These are phyloP conservation scores for Cheilosia impressa DNA, from an alignment of 2,888 invertebrate genomes.

Conservation along the genomic window DNA sequence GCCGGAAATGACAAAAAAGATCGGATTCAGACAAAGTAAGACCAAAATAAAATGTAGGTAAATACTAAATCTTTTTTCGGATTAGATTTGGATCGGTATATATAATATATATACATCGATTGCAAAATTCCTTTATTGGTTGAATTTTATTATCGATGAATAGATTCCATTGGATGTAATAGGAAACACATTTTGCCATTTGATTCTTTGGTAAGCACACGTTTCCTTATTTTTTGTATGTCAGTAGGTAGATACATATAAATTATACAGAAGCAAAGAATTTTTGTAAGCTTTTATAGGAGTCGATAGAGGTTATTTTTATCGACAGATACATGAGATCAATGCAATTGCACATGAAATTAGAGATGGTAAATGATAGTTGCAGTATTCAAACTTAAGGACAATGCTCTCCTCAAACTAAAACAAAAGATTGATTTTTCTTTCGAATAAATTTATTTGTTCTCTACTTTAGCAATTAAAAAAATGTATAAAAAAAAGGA, in stretches of 20 bases:
- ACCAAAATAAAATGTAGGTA: constrained; percentile 28
- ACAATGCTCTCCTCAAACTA: constrained; percentile 19
- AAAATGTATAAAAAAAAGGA: too few relatives aligned
- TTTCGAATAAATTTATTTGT: not conserved
- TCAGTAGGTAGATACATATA: constrained; percentile 45
- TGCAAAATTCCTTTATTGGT: constrained; percentile 54
- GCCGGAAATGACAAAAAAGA: constrained; percentile 37
- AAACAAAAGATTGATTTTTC: not conserved
- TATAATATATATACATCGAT: constrained; percentile 63
- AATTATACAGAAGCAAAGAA: constrained; percentile 45
- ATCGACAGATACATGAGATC: constrained; percentile 36
- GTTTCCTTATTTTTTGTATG: constrained; percentile 46
- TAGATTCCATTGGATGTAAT: constrained; percentile 74
- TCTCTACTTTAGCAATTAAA: too few relatives aligned
- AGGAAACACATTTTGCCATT: constrained; percentile 74
- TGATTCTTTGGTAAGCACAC: constrained; percentile 67
- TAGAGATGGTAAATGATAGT: constrained; percentile 28
- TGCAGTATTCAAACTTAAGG: constrained; percentile 5
- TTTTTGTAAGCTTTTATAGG: constrained; percentile 49
- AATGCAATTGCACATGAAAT: constrained; percentile 43
- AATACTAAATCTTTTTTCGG: constrained; percentile 24
- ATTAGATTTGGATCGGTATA: constrained; percentile 26
- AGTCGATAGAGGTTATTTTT: constrained; percentile 35
- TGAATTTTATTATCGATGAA: constrained; percentile 68
- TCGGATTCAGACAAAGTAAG: constrained; percentile 69